Evolutionary conservation across 2,888 invertebrate genomes (phyloP).

Genomic region (Tipula helvola): DNA sequence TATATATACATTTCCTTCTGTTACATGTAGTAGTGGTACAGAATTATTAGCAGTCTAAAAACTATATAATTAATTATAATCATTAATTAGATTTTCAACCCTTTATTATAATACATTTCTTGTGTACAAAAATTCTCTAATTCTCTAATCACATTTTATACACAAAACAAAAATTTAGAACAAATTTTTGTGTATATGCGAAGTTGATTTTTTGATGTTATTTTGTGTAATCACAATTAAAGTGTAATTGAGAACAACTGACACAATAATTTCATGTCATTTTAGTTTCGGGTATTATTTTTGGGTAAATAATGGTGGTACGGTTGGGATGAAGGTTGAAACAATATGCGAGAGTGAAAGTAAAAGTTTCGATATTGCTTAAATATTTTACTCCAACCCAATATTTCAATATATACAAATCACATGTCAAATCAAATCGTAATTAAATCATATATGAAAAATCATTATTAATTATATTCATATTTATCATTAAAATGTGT

Average conservation of each 20-base stretch:
- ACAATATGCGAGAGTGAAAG: no score
- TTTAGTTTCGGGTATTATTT: background rate
- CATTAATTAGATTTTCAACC: background rate
- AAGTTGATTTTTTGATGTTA: slow-evolving; percentile 4
- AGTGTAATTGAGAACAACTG: slow-evolving; percentile 11
- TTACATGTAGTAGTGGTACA: background rate
- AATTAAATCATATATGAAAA: background rate
- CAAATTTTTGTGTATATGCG: background rate
- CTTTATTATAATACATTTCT: background rate
- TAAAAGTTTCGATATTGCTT: background rate
- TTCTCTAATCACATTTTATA: background rate
- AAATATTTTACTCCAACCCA: background rate
- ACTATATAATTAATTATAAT: slow-evolving; percentile 4
- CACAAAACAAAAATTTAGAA: background rate
- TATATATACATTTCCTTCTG: background rate
- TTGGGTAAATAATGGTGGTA: background rate
- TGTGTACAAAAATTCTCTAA: background rate
- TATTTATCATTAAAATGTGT: background rate
- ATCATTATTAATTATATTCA: background rate
- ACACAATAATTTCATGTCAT: slow-evolving; percentile 10
- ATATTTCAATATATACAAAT: background rate
- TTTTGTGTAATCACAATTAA: slow-evolving; percentile 7
- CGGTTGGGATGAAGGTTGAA: no score
- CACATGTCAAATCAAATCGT: background rate
- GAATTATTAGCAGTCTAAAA: background rate